Evolutionary conservation across 37 sponge, comb jelly and placozoan genomes (phyloP).

Genomic region (Chondrilla cf. caribensis): DNA sequence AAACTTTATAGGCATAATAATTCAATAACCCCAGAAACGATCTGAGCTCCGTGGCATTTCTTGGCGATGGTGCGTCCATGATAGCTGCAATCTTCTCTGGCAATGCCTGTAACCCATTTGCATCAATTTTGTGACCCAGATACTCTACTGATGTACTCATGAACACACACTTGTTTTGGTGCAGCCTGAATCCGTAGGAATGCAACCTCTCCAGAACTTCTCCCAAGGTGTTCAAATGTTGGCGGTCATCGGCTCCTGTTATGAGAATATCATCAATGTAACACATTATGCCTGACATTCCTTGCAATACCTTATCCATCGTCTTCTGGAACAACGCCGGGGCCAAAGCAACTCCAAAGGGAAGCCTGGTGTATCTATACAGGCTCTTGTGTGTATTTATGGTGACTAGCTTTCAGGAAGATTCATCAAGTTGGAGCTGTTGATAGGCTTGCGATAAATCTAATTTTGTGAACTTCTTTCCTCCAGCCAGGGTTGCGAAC

Average conservation of each 20-base stretch:
- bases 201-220: neutral
- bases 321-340: slow-evolving; percentile 25
- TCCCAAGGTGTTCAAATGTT: neutral
- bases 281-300: neutral
- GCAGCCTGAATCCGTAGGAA: neutral
- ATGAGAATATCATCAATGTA: slow-evolving; percentile 37
- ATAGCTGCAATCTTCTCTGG: slow-evolving; percentile 11
- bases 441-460: slow-evolving; percentile 34
- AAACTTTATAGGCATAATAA: slow-evolving; percentile 26
- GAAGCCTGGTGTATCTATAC: slow-evolving; percentile 16
- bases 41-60: neutral
- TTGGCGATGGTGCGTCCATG: neutral
- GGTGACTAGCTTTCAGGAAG: neutral
- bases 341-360: slow-evolving; percentile 37
- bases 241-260: neutral
- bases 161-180: neutral
- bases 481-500: slow-evolving; percentile 17
- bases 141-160: neutral
- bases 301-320: slow-evolving; percentile 25
- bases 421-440: slow-evolving; percentile 15
- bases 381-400: slow-evolving; percentile 40
- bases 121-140: slow-evolving; percentile 14
- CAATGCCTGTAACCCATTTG: slow-evolving; percentile 15
- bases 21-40: slow-evolving; percentile 18
- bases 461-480: slow-evolving; percentile 28